Conservation (phyloP, 2,797 vertebrate genomes). For the Esox masquinongy region DNA sequence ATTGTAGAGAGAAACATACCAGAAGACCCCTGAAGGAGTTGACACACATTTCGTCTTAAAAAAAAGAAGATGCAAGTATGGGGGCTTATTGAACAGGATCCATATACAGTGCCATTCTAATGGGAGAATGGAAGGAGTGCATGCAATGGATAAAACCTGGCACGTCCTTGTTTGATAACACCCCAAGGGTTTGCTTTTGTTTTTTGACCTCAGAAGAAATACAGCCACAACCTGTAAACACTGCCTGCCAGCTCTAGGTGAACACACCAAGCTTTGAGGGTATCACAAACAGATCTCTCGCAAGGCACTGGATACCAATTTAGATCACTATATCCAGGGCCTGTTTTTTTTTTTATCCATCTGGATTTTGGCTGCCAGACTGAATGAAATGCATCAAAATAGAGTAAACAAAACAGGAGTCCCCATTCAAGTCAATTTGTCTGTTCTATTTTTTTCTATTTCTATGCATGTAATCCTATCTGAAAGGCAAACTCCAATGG, state of each 20-base stretch:
- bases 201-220: slow-evolving; percentile 34
- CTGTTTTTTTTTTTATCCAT: too few species aligned
- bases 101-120: not conserved
- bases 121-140: not conserved
- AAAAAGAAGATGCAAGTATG: not conserved
- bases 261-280: slow-evolving; percentile 44
- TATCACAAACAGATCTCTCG: slow-evolving; percentile 57
- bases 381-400: too few species aligned
- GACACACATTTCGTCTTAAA: not conserved
- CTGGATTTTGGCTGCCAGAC: too few species aligned
- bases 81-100: slow-evolving; percentile 10
- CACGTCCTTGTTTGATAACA: slow-evolving; percentile 21
- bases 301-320: slow-evolving; percentile 74
- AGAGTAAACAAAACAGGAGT: not conserved
- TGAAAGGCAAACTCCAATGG: too few species aligned
- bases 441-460: too few species aligned
- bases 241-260: slow-evolving; percentile 50
- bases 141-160: slow-evolving; percentile 6
- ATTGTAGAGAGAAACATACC: not conserved
- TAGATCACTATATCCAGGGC: slow-evolving; percentile 36
- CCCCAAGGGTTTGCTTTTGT: not conserved
- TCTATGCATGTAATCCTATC: too few species aligned
- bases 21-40: not conserved
- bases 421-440: slow-evolving; percentile 21
- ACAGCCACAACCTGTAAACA: slow-evolving; percentile 69